These are phyloP conservation scores for Melanostoma scalare DNA, from an alignment of 2,888 invertebrate species.

Conservation along the genomic window DNA sequence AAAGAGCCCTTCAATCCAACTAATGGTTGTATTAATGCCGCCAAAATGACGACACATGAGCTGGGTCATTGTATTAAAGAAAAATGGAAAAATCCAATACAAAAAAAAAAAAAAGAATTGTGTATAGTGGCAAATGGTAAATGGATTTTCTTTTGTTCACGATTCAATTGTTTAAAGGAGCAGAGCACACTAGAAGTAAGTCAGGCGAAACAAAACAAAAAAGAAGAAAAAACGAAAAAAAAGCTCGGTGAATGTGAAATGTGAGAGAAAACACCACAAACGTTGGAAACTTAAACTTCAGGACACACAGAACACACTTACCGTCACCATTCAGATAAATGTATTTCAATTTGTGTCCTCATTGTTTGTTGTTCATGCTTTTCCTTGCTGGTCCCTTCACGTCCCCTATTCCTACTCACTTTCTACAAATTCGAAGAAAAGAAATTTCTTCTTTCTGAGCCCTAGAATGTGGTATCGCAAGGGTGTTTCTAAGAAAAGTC, in stretches of 20 bases:
- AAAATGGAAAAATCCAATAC: slow-evolving; percentile 22
- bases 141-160: slow-evolving; percentile 68
- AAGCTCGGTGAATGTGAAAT: slow-evolving; percentile 40
- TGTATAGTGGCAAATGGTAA: slow-evolving; percentile 53
- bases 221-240: slow-evolving; percentile 5
- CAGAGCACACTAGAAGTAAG: slow-evolving; percentile 7
- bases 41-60: slow-evolving; percentile 62
- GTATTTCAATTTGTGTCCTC: slow-evolving; percentile 70
- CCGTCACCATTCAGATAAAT: slow-evolving; percentile 61
- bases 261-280: slow-evolving; percentile 9
- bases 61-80: slow-evolving; percentile 60
- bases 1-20: slow-evolving; percentile 57
- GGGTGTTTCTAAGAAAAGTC: too few species aligned
- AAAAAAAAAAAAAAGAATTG: slow-evolving; percentile 16
- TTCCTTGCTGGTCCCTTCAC: slow-evolving; percentile 5
- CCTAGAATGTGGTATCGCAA: background rate
- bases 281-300: slow-evolving; percentile 17
- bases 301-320: slow-evolving; percentile 32
- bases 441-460: slow-evolving; percentile 21
- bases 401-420: slow-evolving; percentile 20
- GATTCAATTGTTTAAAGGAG: slow-evolving; percentile 67
- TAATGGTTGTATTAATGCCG: slow-evolving; percentile 65
- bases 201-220: slow-evolving; percentile 9
- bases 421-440: background rate
- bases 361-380: slow-evolving; percentile 46